Conservation (phyloP, 2,113 vertebrate species). For the Sinosuthora webbiana region DNA sequence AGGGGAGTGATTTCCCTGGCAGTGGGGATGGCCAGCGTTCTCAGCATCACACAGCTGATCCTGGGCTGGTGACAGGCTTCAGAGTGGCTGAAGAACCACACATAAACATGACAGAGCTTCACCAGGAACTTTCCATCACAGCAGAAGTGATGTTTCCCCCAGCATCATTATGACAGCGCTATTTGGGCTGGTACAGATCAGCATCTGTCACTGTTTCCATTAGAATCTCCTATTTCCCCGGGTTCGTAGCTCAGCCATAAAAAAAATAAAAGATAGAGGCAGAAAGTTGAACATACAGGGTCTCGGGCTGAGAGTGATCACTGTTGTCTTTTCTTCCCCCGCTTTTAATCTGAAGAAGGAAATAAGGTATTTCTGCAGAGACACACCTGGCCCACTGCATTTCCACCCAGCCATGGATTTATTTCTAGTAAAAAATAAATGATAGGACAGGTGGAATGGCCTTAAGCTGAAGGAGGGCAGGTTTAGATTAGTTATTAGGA, state of each 20-base stretch:
- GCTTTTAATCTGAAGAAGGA: background rate
- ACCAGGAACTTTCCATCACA: slow-evolving; percentile 21
- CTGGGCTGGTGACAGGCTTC: background rate
- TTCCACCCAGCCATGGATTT: background rate
- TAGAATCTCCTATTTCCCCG: slow-evolving; percentile 32
- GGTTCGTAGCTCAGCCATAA: slow-evolving; percentile 36
- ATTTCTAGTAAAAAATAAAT: background rate
- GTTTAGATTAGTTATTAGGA: background rate
- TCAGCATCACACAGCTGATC: background rate
- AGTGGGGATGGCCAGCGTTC: background rate
- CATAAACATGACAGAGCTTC: background rate
- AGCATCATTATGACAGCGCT: background rate
- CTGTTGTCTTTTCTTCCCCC: background rate
- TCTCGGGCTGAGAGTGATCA: background rate
- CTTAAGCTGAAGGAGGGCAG: background rate
- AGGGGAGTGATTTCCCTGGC: background rate
- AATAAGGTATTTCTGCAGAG: background rate
- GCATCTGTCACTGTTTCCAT: slow-evolving; percentile 39
- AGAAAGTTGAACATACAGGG: background rate
- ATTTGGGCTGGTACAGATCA: slow-evolving; percentile 38
- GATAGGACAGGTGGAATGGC: background rate
- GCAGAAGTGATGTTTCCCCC: background rate
- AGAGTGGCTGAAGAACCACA: background rate
- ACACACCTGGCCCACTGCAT: background rate
- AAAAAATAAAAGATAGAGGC: slow-evolving; percentile 12